Conservation (phyloP, 2,888 invertebrate species). For the Mylabris sibirica region DNA sequence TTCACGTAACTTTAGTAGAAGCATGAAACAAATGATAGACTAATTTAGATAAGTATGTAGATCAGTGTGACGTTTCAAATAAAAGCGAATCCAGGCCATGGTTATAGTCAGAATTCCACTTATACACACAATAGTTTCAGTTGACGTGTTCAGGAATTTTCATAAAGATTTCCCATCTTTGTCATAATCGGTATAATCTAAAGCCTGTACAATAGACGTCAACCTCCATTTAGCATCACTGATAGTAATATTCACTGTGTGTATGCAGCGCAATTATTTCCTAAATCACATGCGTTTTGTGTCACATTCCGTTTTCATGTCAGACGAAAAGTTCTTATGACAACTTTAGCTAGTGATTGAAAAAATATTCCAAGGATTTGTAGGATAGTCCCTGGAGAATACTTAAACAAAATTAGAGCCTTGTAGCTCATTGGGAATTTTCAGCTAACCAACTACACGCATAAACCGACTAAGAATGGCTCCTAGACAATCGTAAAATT, state of each 20-base stretch:
- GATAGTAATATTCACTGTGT: too few species aligned
- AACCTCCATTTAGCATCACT: too few species aligned
- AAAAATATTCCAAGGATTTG: too few species aligned
- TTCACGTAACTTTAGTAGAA: background rate
- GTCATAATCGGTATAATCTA: constrained; percentile 34
- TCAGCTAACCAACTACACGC: too few species aligned
- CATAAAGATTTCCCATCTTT: constrained; percentile 35
- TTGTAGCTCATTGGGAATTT: too few species aligned
- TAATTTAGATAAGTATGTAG: constrained; percentile 37
- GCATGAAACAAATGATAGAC: constrained; percentile 30
- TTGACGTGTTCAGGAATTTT: constrained; percentile 30
- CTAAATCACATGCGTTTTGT: constrained; percentile 2
- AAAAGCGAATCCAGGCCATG: constrained; percentile 25
- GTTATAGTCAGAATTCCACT: constrained; percentile 17
- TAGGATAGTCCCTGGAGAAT: too few species aligned
- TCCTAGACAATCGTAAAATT: too few species aligned
- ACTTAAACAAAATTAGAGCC: too few species aligned
- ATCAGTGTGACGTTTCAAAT: constrained; percentile 34
- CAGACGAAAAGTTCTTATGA: too few species aligned
- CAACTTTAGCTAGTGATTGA: too few species aligned
- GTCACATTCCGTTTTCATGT: background rate
- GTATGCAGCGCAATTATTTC: background rate
- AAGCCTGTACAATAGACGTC: background rate
- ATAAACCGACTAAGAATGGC: too few species aligned
- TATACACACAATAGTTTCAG: background rate